Conservation (phyloP, 2,888 invertebrate genomes). For the Spodoptera picta region DNA sequence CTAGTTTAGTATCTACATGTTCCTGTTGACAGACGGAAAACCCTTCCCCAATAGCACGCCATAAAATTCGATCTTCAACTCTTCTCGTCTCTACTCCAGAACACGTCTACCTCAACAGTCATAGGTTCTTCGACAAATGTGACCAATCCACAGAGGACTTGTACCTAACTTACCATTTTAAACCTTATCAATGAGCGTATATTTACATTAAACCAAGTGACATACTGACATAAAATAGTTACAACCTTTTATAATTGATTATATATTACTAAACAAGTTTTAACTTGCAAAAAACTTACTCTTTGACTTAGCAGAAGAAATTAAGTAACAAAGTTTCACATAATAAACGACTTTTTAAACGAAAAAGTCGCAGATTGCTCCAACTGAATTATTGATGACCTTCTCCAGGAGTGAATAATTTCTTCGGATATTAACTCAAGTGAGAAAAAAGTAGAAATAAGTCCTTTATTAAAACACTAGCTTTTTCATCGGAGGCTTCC, state of each 20-base stretch:
- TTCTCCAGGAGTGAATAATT: conserved; percentile 33
- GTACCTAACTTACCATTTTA: too few species aligned
- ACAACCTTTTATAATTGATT: conserved; percentile 3
- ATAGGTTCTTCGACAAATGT: too few species aligned
- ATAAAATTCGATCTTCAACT: too few species aligned
- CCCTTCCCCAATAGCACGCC: too few species aligned
- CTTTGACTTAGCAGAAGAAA: conserved; percentile 21
- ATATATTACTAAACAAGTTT: conserved; percentile 1
- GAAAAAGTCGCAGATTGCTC: conserved; percentile 40
- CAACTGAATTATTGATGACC: conserved; percentile 45
- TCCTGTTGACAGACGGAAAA: too few species aligned
- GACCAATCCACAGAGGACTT: too few species aligned
- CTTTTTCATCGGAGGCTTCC: neutral
- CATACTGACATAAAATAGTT: neutral
- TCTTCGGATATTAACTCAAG: conserved; percentile 26
- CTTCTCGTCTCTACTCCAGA: too few species aligned
- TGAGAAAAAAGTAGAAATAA: conserved; percentile 4
- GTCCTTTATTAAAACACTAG: conserved; percentile 8
- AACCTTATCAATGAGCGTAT: neutral
- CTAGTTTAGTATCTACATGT: too few species aligned
- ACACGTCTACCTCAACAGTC: too few species aligned
- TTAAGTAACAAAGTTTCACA: conserved; percentile 32
- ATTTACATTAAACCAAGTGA: neutral
- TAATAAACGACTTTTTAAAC: conserved; percentile 41
- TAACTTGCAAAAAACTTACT: conserved; percentile 11